Base-by-base conservation (phyloP, 2,113 vertebrate genomes). In the Heterotilapia buettikoferi region DNA sequence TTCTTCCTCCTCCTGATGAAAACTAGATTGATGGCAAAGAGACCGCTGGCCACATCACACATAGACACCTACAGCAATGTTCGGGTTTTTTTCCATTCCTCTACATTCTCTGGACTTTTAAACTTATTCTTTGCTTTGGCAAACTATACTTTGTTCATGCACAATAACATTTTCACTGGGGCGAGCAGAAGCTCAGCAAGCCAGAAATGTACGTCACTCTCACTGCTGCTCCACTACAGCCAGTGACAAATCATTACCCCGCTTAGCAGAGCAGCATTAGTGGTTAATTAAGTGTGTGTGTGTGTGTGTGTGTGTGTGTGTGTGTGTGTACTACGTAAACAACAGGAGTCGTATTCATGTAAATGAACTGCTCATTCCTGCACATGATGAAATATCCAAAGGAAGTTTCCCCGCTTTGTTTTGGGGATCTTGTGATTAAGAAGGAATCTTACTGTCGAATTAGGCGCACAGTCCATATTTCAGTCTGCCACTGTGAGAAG, bases 11-110 rank as follows among this genome's bases (percentile, higher is more conserved):
- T 82, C 33, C 79, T 85, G 71, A 85, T 56, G 63, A 83, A 82
- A 86, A 82, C 53, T n/a, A 6, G 52, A 85, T 24, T 84, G 82
- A 93, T 84, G 83, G 68, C 59, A 33, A 81, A 56, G 66, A 89
- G 57, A 7, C 43, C 43, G 2, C 52, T 40, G 66, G 52, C 54
- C n/a, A 13, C 38, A 18, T 73, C 53, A 33, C 68, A 78, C 59
- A 29, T 8, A 5, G 43, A 82, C 61, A 21, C 43, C 53, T n/a
- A 11, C 81, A 11, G 83, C 36, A 29, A 1, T 24, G 54, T 80
- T 38, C 14, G 21, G 54, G 84, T 10, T 38, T 59, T 82, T 83
- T 59, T 36, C 4, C 16, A 33, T n/a, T 88, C 24, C 71, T 61
- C 18, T 78, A 33, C 26, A 54, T 76, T 43, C 54, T 47, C 45